Evolutionary conservation across 2,113 vertebrate species (phyloP), one percentile per base, ranked within the genome.

Genomic region (Cyprinodon brontotheroides): DNA sequence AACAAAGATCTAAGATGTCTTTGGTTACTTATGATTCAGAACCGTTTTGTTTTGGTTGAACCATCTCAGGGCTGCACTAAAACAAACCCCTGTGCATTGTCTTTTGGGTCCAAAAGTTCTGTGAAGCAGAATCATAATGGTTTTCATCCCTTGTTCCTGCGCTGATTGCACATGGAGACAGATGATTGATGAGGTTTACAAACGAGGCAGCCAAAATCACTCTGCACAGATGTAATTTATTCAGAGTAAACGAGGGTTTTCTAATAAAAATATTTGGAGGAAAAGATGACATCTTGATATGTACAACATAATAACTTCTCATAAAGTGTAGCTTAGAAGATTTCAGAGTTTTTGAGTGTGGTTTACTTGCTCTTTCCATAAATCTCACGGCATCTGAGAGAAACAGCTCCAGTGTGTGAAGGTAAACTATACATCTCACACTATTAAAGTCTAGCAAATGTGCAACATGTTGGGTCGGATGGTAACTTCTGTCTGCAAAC

Each of bases 1-100:
- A 2, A 57, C 64, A 2, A 57, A n/a, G 17, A 9, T 6, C 74
- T 67, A 82, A 72, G n/a, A 70, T 73, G 61, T 62, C 64, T 85
- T 66, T 88, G 82, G 91, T 92, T 91, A 90, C 64, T 76, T 81
- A 68, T 59, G 79, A 93, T 91, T 86, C 83, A 90, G 61, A 88
- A 91, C 79, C 75, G 73, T 81, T 91, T 91, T 65, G 62, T 90
- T 88, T 92, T 89, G 91, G 84, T 84, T 79, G 70, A 67, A 66
- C 43, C 48, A 62, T 11, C 59, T 66, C 11, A 61, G 63, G 60
- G 50, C 59, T 72, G 60, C 64, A 77, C 79, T 70, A 88, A 90
- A 78, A 85, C 82, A 88, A 92, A 89, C 77, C 20, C 77, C 68
- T 68, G 70, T 61, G 4, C 72, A 69, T 60, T 70, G 68, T 72